Evolutionary conservation across 2,113 vertebrate genomes (phyloP).

Genomic region (Myotis brandtii): DNA sequence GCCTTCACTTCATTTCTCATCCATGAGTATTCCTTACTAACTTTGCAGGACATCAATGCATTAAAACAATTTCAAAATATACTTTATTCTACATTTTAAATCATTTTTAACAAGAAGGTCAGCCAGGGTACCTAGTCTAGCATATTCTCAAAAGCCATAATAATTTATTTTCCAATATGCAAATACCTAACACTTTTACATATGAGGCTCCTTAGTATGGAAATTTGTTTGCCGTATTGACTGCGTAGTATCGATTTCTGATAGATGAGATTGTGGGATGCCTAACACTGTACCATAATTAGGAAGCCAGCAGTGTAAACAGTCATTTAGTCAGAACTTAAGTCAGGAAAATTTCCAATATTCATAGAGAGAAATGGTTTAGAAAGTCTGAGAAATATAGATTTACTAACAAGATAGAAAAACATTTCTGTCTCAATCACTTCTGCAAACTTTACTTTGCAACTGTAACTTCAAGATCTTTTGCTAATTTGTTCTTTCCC

Average conservation of each 20-base stretch:
- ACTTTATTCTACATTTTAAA: not conserved
- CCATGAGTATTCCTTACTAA: not conserved
- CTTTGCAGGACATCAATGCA: not conserved
- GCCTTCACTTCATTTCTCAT: not conserved
- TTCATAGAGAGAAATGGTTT: constrained; percentile 1
- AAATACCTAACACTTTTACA: constrained; percentile 10
- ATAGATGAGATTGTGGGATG: not conserved
- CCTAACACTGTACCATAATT: not conserved
- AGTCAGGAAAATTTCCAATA: not conserved
- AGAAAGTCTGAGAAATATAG: constrained; percentile 5
- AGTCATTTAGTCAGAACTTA: constrained; percentile 11
- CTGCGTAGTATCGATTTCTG: not conserved
- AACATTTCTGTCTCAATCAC: not conserved
- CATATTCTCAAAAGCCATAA: not conserved
- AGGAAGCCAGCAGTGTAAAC: constrained; percentile 1
- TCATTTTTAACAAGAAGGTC: constrained; percentile 14
- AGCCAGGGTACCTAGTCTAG: not conserved
- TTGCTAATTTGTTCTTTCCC: not conserved
- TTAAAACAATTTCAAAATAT: constrained; percentile 4
- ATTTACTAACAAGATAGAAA: not conserved
- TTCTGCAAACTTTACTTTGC: not conserved
- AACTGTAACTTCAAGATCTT: not conserved
- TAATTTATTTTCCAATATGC: constrained; percentile 11
- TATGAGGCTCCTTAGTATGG: not conserved
- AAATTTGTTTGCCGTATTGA: constrained; percentile 15